Percentiles rank a stretch among this genome's conserved stretches.
Evolutionary conservation across 2,888 invertebrate species (phyloP).

Genomic region (Dusona sp.): DNA sequence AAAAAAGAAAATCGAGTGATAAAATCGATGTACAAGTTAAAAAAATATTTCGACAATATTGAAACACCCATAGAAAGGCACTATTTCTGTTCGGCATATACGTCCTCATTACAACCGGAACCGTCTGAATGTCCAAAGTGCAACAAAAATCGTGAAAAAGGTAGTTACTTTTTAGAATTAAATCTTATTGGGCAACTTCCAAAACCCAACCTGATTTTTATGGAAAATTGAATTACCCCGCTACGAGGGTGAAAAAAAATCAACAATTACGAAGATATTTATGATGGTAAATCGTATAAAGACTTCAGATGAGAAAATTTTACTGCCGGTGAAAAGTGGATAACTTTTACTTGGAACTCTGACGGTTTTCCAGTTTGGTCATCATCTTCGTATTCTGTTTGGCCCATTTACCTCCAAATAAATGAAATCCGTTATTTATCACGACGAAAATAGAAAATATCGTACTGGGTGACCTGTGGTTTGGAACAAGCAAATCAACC

Average conservation of each 20-base stretch:
- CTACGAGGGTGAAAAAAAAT: not conserved
- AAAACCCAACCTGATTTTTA: not conserved
- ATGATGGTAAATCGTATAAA: not conserved
- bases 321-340: not conserved
- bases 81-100: not conserved
- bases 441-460: conserved; percentile 69
- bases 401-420: conserved; percentile 64
- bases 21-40: not conserved
- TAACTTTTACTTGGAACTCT: conserved; percentile 67
- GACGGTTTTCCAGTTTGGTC: conserved; percentile 66
- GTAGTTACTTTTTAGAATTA: not conserved
- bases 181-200: not conserved
- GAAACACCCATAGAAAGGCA: not conserved
- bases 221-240: not conserved
- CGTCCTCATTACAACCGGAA: not conserved
- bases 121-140: not conserved
- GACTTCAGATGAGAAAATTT: not conserved
- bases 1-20: not conserved
- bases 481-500: conserved; percentile 27
- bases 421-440: conserved; percentile 70
- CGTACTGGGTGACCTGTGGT: conserved; percentile 70
- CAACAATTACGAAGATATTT: not conserved
- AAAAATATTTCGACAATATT: not conserved
- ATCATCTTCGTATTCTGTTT: too few species aligned
- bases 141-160: not conserved